phyloP scores from a whole-genome alignment of 2,113 vertebrate species.

The Chionodraco myersi region DNA sequence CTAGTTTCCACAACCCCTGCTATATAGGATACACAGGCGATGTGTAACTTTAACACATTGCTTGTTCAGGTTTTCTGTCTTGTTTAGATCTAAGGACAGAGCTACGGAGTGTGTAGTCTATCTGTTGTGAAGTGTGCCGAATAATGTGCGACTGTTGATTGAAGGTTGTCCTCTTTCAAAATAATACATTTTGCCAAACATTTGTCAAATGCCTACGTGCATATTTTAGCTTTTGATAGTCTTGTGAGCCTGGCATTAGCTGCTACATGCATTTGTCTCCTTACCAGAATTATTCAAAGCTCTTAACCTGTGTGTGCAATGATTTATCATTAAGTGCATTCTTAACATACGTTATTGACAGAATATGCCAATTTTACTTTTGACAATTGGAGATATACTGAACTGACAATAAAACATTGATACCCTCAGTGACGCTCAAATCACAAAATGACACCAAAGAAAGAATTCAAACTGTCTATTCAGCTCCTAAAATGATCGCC shows the following conservation, averaged over 20 bases:
- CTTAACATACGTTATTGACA: conserved; percentile 9
- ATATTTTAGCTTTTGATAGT: neutral
- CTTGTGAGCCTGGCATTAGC: neutral
- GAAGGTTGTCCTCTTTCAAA: conserved; percentile 80
- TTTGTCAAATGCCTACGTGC: too few species aligned
- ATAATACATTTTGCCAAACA: conserved; percentile 14
- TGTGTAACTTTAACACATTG: conserved; percentile 23
- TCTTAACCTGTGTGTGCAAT: neutral
- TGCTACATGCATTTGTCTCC: neutral
- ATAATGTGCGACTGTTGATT: conserved; percentile 85
- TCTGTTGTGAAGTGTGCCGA: conserved; percentile 88
- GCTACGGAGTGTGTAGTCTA: too few species aligned
- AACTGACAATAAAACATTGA: neutral
- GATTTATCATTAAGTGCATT: neutral
- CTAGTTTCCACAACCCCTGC: conserved; percentile 28
- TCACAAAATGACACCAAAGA: neutral
- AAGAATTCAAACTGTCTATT: neutral
- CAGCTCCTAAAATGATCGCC: neutral
- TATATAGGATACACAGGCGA: neutral
- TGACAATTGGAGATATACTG: neutral
- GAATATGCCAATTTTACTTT: conserved; percentile 12
- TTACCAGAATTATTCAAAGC: neutral
- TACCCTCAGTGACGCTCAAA: neutral
- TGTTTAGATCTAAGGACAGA: conserved; percentile 44
- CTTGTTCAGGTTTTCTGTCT: conserved; percentile 46